Base-by-base conservation (phyloP, 2,888 invertebrate species). In the Machimus rusticus region DNA sequence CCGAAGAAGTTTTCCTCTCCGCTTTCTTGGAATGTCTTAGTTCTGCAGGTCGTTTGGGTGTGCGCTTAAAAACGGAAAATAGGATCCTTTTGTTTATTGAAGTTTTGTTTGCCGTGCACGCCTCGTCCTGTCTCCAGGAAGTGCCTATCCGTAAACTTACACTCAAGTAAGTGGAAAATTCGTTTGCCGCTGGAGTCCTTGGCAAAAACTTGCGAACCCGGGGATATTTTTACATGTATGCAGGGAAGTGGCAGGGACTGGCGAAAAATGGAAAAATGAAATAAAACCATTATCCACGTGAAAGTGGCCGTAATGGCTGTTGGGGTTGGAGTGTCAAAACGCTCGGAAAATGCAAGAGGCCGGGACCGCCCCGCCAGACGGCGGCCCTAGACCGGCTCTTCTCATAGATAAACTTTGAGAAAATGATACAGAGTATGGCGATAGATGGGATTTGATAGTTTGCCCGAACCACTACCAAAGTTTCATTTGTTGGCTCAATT, bases 101-200 rank as follows among this genome's bases (percentile, higher is more conserved):
- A 85, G 85, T 85, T 85, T 66, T 74, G 85, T 28, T 74, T 19
- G 85, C 43, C 37, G 85, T 85, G 85, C 51, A 85, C 39, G 34
- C 34, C 37, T 12, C 23, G 66, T 76, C 39, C 37, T 82, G 16
- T 82, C 77, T 87, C 34, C 84, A 55, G 86, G 78, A 88, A 88
- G 87, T 87, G 86, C 86, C 88, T 87, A 86, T 87, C 86, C 88
- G 78, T 88, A 88, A 88, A 88, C 86, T 88, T 88, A 87, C 88
- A 88, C 87, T 88, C 87, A 88, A 88, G 87, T 87, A 87, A 88
- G 88, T 88, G 85, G 88, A 88, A 88, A 88, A 88, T 88, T 88
- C 86, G 87, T 87, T 88, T 87, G 85, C 85, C 46, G 81, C 86
- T 87, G 28, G 85, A 57, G 66, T 19, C 55, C 34, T 57, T 79